These are phyloP conservation scores for Cacatua alba DNA, from an alignment of 2,113 vertebrate species.

Conservation along the genomic window DNA sequence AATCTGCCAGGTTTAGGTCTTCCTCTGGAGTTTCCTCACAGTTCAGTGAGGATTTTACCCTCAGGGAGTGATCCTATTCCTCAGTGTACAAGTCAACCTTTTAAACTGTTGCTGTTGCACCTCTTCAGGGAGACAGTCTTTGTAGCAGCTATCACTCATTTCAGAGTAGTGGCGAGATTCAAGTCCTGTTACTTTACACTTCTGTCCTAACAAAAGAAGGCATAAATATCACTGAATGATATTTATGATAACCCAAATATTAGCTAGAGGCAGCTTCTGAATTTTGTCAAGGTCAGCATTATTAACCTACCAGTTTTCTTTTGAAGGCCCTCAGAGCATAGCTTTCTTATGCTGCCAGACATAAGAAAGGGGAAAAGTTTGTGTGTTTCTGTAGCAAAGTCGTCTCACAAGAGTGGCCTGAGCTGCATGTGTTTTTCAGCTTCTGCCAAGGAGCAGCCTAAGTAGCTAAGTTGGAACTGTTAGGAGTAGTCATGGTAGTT, in stretches of 20 bases:
- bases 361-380: not conserved
- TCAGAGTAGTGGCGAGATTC: not conserved
- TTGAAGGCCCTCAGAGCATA: not conserved
- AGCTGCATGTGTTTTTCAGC: not conserved
- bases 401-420: not conserved
- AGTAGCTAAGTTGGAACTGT: not conserved
- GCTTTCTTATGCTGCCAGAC: not conserved
- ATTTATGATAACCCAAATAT: not conserved
- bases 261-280: not conserved
- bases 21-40: not conserved
- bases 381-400: not conserved
- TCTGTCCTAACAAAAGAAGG: not conserved
- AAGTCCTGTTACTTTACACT: not conserved
- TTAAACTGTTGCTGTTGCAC: not conserved
- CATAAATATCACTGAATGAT: not conserved
- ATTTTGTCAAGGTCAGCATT: not conserved
- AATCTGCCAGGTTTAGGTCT: not conserved
- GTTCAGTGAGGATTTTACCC: not conserved
- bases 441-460: not conserved
- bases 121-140: not conserved
- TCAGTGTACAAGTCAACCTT: not conserved
- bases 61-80: not conserved
- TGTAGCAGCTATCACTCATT: not conserved
- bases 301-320: not conserved
- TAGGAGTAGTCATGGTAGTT: not conserved